Percentiles rank a stretch among this genome's conserved stretches.
Evolutionary conservation across 1,140 invertebrate species (phyloP).

Genomic region (Trinorchestia longiramus): DNA sequence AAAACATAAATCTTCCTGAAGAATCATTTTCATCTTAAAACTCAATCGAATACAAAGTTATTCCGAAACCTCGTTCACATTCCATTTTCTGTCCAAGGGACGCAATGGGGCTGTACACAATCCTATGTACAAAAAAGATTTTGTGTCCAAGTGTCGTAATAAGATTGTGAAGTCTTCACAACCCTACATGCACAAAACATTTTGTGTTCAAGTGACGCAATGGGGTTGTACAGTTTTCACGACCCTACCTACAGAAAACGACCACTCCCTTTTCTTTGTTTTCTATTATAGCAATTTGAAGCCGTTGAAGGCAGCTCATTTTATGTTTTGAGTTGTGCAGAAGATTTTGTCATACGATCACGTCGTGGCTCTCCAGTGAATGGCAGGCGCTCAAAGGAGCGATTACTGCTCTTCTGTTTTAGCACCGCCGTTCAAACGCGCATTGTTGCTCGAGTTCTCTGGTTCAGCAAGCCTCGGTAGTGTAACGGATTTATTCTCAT

Average conservation of each 20-base stretch:
- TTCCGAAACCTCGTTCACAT: not conserved
- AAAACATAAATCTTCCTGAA: not conserved
- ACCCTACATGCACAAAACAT: not conserved
- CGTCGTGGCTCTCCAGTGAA: not conserved
- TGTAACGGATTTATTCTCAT: not conserved
- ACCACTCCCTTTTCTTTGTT: not conserved
- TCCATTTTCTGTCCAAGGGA: not conserved
- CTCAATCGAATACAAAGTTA: not conserved
- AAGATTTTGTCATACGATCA: conserved; percentile 17
- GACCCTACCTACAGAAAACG: not conserved
- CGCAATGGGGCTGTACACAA: not conserved
- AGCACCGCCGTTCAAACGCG: not conserved
- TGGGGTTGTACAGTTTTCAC: not conserved
- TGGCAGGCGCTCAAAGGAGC: conserved; percentile 20
- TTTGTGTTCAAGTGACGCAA: not conserved
- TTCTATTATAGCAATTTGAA: not conserved
- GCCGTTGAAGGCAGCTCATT: not conserved
- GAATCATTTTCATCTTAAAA: not conserved
- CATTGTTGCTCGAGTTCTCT: not conserved
- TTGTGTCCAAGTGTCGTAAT: not conserved
- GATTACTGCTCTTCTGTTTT: conserved; percentile 13
- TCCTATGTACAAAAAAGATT: not conserved
- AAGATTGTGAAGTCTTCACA: not conserved
- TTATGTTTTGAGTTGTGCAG: not conserved
- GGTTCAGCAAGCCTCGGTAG: not conserved